phyloP scores from a whole-genome alignment of 2,888 invertebrate genomes.

The Drosophila nigritarsus region DNA sequence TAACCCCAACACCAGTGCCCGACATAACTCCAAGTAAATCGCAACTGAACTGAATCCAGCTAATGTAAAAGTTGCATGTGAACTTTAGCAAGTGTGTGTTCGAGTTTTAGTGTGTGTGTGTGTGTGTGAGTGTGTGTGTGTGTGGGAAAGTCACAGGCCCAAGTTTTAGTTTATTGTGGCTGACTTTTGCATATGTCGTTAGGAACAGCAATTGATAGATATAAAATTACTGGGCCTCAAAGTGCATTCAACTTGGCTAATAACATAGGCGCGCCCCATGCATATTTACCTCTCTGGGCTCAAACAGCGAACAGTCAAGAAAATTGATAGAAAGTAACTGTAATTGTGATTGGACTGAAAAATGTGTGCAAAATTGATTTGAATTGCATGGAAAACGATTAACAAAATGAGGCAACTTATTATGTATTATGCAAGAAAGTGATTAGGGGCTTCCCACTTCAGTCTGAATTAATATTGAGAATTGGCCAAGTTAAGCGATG shows the following conservation, averaged over 20 bases:
- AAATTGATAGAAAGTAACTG: constrained; percentile 28
- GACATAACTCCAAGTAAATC: constrained; percentile 14
- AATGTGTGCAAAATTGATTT: background rate
- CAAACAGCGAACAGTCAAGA: constrained; percentile 8
- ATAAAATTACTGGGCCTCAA: constrained; percentile 27
- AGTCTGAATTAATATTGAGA: background rate
- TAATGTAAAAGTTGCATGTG: constrained; percentile 80
- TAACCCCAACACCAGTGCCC: background rate
- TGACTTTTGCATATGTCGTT: constrained; percentile 41
- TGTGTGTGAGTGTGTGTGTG: constrained; percentile 24
- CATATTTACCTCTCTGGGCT: background rate
- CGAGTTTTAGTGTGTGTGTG: constrained; percentile 16
- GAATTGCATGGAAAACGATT: background rate
- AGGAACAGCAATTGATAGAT: constrained; percentile 18
- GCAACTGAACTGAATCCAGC: constrained; percentile 19
- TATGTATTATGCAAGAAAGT: background rate
- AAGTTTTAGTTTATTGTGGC: constrained; percentile 50
- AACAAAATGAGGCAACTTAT: background rate
- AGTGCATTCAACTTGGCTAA: constrained; percentile 56
- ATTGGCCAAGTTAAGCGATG: background rate
- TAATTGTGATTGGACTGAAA: background rate
- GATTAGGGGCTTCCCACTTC: background rate
- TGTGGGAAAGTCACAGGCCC: constrained; percentile 48
- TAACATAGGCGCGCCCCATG: constrained; percentile 19
- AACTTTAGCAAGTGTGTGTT: constrained; percentile 44